Base-by-base conservation (phyloP, 2,113 vertebrate species). In the Pipra filicauda region DNA sequence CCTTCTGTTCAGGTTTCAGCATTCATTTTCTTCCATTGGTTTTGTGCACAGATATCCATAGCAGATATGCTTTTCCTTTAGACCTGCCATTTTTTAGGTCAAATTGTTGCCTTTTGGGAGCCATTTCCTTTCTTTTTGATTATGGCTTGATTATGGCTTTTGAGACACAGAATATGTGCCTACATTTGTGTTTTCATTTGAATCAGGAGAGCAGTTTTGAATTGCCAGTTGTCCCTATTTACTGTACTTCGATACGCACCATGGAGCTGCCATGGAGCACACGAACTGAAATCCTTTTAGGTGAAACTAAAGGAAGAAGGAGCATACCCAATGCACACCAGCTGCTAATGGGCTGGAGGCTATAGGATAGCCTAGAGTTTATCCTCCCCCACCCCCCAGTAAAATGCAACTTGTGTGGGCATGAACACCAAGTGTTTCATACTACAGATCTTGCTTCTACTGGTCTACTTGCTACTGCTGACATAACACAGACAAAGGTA, bases 311-410 rank as follows among this genome's bases (percentile, higher is more conserved):
- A 77, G 30, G 24, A 35, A 86, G 57, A 51, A 80, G 33, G 44
- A 55, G 6, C 22, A 27, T 6, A 54, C 24, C 8, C 49, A 81
- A 4, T 11, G 9, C n/a, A 67, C 0, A 1, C 2, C 20, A 59
- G 23, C 12, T 54, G 17, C n/a, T 89, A 90, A 58, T 31, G 26
- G 33, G 6, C 23, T 59, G 22, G 28, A 52, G 11, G 61, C 10
- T 64, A 39, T 2, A 76, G 35, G 30, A 61, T 8, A 79, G 27
- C 17, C 19, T 48, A 35, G 17, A 87, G 24, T 27, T 77, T 41
- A 78, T 41, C 1, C 2, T 41, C 51, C 15, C 15, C 5, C 13
- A 15, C 26, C 15, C 18, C 0, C 11, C 3, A 2, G n/a, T 85
- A 64, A 86, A 77, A 55, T 54, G 5, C 5, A 4, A 54, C n/a